These are phyloP conservation scores for Aix galericulata DNA, from an alignment of 2,113 vertebrate genomes.

Conservation along the genomic window DNA sequence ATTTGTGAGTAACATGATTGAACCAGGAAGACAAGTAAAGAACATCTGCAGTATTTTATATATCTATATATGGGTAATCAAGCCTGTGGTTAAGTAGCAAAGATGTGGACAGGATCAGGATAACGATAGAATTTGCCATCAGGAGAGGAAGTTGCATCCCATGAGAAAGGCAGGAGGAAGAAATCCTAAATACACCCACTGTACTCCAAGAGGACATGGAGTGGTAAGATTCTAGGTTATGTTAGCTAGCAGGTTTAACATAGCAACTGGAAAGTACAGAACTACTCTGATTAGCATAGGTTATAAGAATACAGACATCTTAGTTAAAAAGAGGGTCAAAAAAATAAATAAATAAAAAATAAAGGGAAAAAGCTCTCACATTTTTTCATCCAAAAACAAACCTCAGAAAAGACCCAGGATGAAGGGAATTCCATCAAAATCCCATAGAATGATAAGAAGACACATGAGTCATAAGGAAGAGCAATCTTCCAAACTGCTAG, in stretches of 20 bases:
- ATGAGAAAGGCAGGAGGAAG: neutral
- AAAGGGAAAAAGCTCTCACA: neutral
- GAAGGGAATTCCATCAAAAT: neutral
- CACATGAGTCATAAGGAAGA: neutral
- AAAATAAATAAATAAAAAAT: neutral
- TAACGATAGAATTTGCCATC: neutral
- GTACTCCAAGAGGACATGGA: neutral
- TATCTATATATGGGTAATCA: neutral
- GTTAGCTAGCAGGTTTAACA: rapidly evolving
- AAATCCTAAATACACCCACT: neutral
- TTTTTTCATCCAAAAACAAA: neutral
- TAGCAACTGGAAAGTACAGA: neutral
- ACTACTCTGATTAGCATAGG: neutral
- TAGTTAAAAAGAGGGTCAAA: neutral
- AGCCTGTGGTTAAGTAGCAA: neutral
- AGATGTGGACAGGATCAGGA: neutral
- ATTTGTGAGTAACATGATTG: neutral
- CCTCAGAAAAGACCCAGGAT: neutral
- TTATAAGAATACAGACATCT: neutral
- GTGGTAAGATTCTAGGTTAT: neutral
- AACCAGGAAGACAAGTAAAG: neutral
- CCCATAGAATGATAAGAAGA: neutral
- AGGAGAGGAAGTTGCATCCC: neutral
- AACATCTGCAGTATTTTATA: neutral
- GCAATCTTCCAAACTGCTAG: neutral